Base-by-base conservation (phyloP, 1,140 invertebrate genomes). In the Drosophila ambigua region DNA sequence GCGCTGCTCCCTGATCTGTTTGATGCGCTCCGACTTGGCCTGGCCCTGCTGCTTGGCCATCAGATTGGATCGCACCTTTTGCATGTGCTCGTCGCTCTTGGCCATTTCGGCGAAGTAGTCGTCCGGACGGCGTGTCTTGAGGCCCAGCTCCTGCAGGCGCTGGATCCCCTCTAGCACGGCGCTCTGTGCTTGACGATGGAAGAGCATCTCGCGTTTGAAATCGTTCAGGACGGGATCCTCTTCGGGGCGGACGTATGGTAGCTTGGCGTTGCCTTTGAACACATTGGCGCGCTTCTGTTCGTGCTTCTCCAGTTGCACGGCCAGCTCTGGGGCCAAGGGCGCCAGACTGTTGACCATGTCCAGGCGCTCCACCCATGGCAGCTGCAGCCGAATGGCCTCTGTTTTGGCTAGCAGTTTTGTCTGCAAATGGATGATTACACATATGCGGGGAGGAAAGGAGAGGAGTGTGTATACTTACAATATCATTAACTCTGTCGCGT, bases 81-180 rank as follows among this genome's bases (percentile, higher is more conserved):
- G 97, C 99, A 99, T 99, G 76, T 99, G 99, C 44, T 95, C 94
- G 93, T 99, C 99, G 51, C 97, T 94, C 92, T 99, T 99, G 2
- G 97, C 97, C 99, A 99, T 99, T 94, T 99, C 97, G 1, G 98
- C 99, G 93, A 99, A 99, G 93, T 99, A 99, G 93, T 99, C 98
- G 31, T 97, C 96, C 0, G 99, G 99, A 61, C 95, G 94, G 87
- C 94, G 96, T 0, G 97, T 98, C 0, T 94, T 93, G 43, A 99
- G 93, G 23, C 94, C 95, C 3, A 98, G 85, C 68, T 95, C 94
- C 50, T 97, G 95, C 4, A 99, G 92, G 53, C 94, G 93, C 23
- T 94, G 93, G 15, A 99, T 94, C 2, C 94, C 96, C 78, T 97
- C 95, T 2, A 98, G 73, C 6, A 97, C 96, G 13, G 97, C 95